Evolutionary conservation across 2,797 vertebrate species (phyloP), one percentile per base, ranked within the genome.

Genomic region (Allobates femoralis): DNA sequence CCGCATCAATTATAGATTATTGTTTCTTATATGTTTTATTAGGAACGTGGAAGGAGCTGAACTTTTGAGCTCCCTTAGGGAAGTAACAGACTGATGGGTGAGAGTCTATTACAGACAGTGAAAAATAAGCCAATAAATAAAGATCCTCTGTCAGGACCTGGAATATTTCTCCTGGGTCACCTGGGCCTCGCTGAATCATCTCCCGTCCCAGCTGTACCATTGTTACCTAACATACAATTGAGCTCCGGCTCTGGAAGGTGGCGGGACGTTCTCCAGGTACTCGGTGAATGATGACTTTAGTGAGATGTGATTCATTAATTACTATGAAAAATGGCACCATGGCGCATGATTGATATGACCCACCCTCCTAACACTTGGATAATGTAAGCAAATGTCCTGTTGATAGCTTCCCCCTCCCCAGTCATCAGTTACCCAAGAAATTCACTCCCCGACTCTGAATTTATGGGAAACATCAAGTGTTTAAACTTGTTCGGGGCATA

Each of bases 401-500:
- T 51, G 46, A 75, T 64, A 50, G n/a, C 46, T 55, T 26, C 14
- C 66, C 71, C 23, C 7, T 30, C 74, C 12, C 74, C 51, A 76
- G 69, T 30, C 30, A 77, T 81, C 73, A 77, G 71, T 56, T 81
- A 66, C 58, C 21, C 6, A 46, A 58, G 18, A 55, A 18, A 46
- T 46, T 78, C 79, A 28, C 73, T 81, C 28, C 79, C n/a, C 56
- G 19, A 11, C 41, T 58, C 66, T 32, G 19, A 50, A 86, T 85
- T 85, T 85, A 85, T 62, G 50, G 62, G 19, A 37, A 21, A 53
- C 34, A n/a, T 32, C 51, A 53, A 66, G 73, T 64, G 85, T 86
- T 77, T 86, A 23, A 76, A 86, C 85, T 86, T 76, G 85, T 81
- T 50, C 34, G n/a, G 79, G 78, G 55, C 26, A 86, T 55, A 75